A percentile compares a stretch with the other conserved stretches of the same genome.
phyloP scores from a whole-genome alignment of 2,113 vertebrate species.

The Cavia aperea region DNA sequence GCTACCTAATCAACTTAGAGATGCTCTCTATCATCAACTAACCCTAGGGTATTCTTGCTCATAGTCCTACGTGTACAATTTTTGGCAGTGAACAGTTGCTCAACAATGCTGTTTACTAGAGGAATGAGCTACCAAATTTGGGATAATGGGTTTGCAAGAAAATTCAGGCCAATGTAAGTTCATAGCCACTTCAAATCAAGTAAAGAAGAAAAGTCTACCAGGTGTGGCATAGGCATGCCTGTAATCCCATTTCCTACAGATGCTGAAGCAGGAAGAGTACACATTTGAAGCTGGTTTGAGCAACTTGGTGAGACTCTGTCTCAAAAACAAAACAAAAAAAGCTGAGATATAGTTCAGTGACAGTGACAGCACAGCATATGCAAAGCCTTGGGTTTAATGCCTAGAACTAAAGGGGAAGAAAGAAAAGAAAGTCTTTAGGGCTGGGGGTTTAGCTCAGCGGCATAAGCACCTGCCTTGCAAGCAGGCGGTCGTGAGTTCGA shows the following conservation, averaged over 20 bases:
- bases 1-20: not conserved
- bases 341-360: not conserved
- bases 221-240: not conserved
- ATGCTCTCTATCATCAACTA: not conserved
- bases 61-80: not conserved
- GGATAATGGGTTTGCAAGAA: not conserved
- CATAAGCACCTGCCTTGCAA: too few species aligned
- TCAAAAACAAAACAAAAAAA: not conserved
- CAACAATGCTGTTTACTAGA: not conserved
- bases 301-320: not conserved
- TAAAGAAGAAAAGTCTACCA: not conserved
- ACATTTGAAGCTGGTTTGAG: not conserved
- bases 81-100: not conserved
- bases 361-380: not conserved
- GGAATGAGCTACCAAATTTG: not conserved
- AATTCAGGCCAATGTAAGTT: not conserved
- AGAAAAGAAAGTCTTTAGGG: not conserved
- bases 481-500: too few species aligned
- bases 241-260: not conserved
- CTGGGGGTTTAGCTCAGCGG: too few species aligned
- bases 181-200: constrained; percentile 9
- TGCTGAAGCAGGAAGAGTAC: not conserved
- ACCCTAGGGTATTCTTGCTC: not conserved
- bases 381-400: not conserved
- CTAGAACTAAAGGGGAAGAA: not conserved